Base-by-base conservation (phyloP, 1,140 invertebrate species). In the Zaprionus africanus region DNA sequence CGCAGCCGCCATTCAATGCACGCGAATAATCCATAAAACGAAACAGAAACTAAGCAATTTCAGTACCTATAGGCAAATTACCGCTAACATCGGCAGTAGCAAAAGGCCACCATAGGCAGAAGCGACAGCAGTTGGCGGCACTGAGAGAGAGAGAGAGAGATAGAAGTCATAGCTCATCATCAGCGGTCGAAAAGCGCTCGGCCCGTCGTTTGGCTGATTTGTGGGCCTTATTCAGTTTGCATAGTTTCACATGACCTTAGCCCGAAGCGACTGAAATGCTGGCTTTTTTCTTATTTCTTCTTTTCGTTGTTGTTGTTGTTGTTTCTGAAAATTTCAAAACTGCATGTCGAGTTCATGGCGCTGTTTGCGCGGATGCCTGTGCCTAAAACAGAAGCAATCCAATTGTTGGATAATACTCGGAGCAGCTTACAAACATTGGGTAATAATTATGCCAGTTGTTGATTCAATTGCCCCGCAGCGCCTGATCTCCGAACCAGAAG, bases 161-260 rank as follows among this genome's bases (percentile, higher is more conserved):
- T 61, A 82, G 63, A 85, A 81, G 78, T 84, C 81, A 84, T 78
- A 81, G 82, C 82, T 82, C 82, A 85, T 85, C 82, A 85, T 85
- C 74, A 60, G 46, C 60, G 38, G 71, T 64, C 53, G 22, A 51
- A 63, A 54, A 41, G 12, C 41, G 22, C 36, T 74, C 41, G 56
- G 68, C 75, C 36, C 53, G 36, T 59, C 36, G 54, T 70, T 76
- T 65, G 65, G 28, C 31, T 36, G 54, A 46, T 62, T 70, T 56
- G 75, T 62, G 73, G 65, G 67, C 46, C 83, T 71, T 62, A 79
- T 62, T 69, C 61, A 49, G 61, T 65, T 36, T 78, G 71, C 82
- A 86, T 82, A 82, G 79, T 86, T 85, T 85, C 82, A 82, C 82
- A 85, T 85, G 82, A 82, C 82, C 82, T 85, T 85, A 85, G 82